Evolutionary conservation across 1,140 invertebrate genomes (phyloP), one percentile per base, ranked within the genome.

Genomic region (Sinella curviseta): DNA sequence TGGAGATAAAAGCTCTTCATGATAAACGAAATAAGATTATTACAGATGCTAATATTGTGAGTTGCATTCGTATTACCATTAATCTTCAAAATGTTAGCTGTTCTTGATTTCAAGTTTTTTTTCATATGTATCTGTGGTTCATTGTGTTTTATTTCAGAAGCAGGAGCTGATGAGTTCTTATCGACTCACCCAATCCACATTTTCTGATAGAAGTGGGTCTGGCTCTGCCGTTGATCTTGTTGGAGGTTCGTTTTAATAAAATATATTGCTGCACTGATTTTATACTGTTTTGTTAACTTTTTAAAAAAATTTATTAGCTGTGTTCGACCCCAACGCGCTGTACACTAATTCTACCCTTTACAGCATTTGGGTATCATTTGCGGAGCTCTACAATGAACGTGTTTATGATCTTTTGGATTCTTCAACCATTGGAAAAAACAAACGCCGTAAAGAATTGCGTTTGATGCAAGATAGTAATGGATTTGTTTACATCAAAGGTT

Each of bases 381-480:
- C 92, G 1, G 96, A 98, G 87, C 94, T 98, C 39, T 98, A 98
- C 85, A 98, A 98, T 87, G 97, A 98, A 86, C 89, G 91, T 2
- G 91, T 97, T 0, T 95, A 93, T 85, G 97, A 98, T 88, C 86
- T 98, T 12, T 85, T 98, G 4, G 90, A 89, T 75, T 81, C 85
- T 35, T 31, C 65, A 3, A 57, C 86, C 48, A 14, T 82, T 84
- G 73, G 88, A 86, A 75, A 86, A 80, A 82, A 85, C 87, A 88
- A 84, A 87, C 85, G 83, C 85, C 85, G 86, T 85, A 87, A 84
- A 85, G 86, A 81, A 86, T 84, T 92, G 17, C 90, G 89, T 80
- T 83, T 94, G 12, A 89, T 85, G 73, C 88, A 90, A 83, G 91
- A 92, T 85, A 87, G 87, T 60, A 89, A 91, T 78, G 92, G 92